A percentile compares a stretch with the other conserved stretches of the same genome.
phyloP scores from a whole-genome alignment of 2,888 invertebrate genomes.

The Eupsilia transversa region DNA sequence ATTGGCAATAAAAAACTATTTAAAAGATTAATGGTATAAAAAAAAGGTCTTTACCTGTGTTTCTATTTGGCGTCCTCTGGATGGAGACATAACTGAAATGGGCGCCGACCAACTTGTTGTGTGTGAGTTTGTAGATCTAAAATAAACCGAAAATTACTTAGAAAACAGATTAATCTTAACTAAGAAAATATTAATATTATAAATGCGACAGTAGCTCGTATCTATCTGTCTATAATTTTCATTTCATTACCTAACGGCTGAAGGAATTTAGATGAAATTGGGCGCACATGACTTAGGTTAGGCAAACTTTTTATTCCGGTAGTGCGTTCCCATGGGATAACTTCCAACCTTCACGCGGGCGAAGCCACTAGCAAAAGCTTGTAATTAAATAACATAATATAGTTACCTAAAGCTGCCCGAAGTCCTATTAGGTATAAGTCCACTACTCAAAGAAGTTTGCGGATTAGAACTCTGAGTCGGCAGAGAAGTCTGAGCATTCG shows the following conservation, averaged over 20 bases:
- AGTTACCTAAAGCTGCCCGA: slow-evolving; percentile 92
- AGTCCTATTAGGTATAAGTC: slow-evolving; percentile 90
- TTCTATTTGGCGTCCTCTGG: slow-evolving; percentile 88
- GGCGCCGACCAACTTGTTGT: slow-evolving; percentile 89
- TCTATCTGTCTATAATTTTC: background rate
- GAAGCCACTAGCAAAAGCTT: background rate
- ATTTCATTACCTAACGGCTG: background rate
- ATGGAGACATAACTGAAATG: slow-evolving; percentile 88
- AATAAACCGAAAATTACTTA: background rate
- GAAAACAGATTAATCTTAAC: background rate
- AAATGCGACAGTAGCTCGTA: background rate
- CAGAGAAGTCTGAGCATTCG: slow-evolving; percentile 84
- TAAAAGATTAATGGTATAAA: background rate
- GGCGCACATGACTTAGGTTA: background rate
- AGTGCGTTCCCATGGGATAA: background rate
- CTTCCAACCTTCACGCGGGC: background rate
- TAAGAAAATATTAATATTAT: background rate
- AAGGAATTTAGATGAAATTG: background rate
- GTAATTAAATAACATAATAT: background rate
- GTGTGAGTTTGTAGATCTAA: slow-evolving; percentile 87
- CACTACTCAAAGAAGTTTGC: slow-evolving; percentile 87
- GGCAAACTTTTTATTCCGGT: background rate
- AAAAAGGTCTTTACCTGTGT: slow-evolving; percentile 83
- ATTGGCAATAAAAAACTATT: background rate
- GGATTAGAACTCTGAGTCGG: slow-evolving; percentile 87